Conservation (phyloP, 2,888 invertebrate genomes). For the Dicranocentrus wangi region DNA sequence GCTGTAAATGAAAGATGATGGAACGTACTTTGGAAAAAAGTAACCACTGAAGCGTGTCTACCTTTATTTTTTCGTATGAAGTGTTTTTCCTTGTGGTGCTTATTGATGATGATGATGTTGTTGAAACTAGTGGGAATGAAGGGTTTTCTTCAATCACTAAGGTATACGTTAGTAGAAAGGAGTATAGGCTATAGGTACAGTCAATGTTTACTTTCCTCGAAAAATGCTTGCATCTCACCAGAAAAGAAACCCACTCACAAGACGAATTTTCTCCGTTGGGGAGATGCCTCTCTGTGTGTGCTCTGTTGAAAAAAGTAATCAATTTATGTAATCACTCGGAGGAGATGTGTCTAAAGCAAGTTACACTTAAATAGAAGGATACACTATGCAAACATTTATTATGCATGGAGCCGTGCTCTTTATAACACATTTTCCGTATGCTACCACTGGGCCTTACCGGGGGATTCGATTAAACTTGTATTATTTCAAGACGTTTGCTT, state of each 20-base stretch:
- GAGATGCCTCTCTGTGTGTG: neutral
- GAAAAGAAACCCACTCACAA: slow-evolving; percentile 7
- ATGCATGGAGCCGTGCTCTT: too few relatives aligned
- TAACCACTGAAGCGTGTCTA: neutral
- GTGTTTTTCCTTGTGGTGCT: neutral
- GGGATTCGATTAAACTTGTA: too few relatives aligned
- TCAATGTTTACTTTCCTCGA: neutral
- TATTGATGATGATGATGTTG: slow-evolving; percentile 10
- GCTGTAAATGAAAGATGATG: neutral
- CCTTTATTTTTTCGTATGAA: neutral
- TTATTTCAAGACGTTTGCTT: too few relatives aligned
- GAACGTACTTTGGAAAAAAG: too few relatives aligned
- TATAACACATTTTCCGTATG: too few relatives aligned
- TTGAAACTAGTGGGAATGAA: slow-evolving; percentile 2
- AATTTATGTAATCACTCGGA: slow-evolving; percentile 45
- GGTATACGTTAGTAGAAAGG: too few relatives aligned
- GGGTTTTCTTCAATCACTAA: slow-evolving; percentile 1
- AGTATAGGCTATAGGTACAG: too few relatives aligned
- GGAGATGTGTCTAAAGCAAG: slow-evolving; percentile 19
- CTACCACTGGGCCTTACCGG: too few relatives aligned
- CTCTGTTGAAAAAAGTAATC: slow-evolving; percentile 33
- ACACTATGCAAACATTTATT: slow-evolving; percentile 7
- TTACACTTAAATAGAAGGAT: neutral
- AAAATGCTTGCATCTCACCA: slow-evolving; percentile 7
- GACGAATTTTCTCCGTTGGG: neutral